Evolutionary conservation across 2,888 invertebrate species (phyloP).

Genomic region (Sarcophaga caerulescens): DNA sequence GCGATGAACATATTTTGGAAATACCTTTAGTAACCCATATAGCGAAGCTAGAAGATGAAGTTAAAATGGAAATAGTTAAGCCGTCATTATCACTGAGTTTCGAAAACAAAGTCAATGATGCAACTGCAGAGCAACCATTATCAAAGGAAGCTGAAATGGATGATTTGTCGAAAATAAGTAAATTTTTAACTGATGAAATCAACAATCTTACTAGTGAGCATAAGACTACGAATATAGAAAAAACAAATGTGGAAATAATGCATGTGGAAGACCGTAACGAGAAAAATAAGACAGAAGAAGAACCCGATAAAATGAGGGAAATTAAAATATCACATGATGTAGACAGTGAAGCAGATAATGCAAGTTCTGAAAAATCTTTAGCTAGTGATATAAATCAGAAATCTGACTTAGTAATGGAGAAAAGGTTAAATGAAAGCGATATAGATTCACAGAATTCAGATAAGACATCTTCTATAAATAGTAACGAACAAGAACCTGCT

Average conservation of each 20-base stretch:
- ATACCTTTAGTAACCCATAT: not conserved
- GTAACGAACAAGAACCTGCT: not conserved
- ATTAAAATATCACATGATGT: not conserved
- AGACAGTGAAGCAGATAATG: no score
- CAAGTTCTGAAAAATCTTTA: not conserved
- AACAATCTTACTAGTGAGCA: constrained; percentile 34
- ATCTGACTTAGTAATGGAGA: not conserved
- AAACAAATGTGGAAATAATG: not conserved
- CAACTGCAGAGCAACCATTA: not conserved
- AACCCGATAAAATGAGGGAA: no score
- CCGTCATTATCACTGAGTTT: no score
- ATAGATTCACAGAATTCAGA: not conserved
- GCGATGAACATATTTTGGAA: not conserved
- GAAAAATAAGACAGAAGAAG: not conserved
- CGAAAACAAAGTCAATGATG: not conserved
- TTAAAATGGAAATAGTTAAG: not conserved
- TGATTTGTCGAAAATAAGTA: constrained; percentile 41
- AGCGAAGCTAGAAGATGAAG: not conserved
- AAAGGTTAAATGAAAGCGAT: not conserved
- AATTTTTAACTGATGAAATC: constrained; percentile 40
- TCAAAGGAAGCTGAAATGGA: constrained; percentile 10
- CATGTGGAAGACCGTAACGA: not conserved
- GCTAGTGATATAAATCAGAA: no score
- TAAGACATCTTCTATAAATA: not conserved
- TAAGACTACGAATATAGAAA: not conserved